Conservation (phyloP, 2,888 invertebrate species). For the Paralinhomoeus sp. region DNA sequence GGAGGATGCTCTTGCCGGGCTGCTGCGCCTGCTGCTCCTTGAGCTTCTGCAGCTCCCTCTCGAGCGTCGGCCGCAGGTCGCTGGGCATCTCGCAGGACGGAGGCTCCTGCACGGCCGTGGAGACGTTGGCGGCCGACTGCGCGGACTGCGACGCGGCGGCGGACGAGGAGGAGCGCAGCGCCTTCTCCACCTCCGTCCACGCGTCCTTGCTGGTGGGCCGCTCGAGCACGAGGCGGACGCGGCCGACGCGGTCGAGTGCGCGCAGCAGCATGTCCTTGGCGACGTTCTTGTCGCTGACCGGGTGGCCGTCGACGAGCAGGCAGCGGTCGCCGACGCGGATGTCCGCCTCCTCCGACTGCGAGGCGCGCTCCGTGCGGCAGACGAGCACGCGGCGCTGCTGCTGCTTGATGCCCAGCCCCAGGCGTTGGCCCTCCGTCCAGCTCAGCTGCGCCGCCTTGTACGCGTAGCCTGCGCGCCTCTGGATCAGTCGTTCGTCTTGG, state of each 20-base stretch:
- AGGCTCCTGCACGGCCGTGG: not conserved
- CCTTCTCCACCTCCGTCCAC: not conserved
- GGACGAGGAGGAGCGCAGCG: conserved; percentile 7
- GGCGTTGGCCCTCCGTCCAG: no score
- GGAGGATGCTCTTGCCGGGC: no score
- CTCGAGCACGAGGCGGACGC: conserved; percentile 1
- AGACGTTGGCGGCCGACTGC: conserved; percentile 1
- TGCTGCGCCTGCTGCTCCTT: no score
- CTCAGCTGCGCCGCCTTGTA: no score
- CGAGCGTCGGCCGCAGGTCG: not conserved
- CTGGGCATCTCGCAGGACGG: not conserved
- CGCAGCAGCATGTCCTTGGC: no score
- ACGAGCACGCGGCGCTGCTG: not conserved
- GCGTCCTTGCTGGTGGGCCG: conserved; percentile 1
- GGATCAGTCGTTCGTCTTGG: not conserved
- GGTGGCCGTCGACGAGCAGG: not conserved
- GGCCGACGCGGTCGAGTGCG: not conserved
- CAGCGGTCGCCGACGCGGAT: not conserved
- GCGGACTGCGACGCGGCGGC: conserved; percentile 9
- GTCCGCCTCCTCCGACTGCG: not conserved
- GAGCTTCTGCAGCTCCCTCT: conserved; percentile 1
- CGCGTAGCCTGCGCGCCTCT: not conserved
- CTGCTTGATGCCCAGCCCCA: not conserved
- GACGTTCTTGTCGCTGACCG: not conserved
- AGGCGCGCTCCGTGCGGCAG: not conserved